Conservation (phyloP, 2,888 invertebrate species). For the Neoaliturus tenellus region DNA sequence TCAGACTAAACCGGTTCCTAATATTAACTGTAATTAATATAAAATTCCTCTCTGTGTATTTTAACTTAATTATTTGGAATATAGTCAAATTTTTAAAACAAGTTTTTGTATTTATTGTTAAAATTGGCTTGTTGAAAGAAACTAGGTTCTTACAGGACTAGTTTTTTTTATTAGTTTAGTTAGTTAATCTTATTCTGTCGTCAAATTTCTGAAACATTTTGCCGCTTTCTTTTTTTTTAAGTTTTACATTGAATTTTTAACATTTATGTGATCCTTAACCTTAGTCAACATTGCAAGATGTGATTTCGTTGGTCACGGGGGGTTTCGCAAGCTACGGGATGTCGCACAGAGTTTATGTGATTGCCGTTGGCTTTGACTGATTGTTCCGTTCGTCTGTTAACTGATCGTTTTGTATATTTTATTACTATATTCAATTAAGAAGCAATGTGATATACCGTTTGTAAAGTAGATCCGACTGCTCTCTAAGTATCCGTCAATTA, state of each 20-base stretch:
- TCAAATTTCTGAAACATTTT: too few species aligned
- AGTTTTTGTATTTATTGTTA: too few species aligned
- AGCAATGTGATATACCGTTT: slow-evolving; percentile 41
- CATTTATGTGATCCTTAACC: too few species aligned
- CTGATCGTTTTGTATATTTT: slow-evolving; percentile 30
- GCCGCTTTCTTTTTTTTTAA: too few species aligned
- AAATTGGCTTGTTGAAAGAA: too few species aligned
- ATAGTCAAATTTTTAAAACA: too few species aligned
- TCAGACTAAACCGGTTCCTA: not conserved
- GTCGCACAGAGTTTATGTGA: slow-evolving; percentile 23
- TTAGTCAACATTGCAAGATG: too few species aligned
- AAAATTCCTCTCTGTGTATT: not conserved
- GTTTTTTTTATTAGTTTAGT: too few species aligned
- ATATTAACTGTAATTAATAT: not conserved
- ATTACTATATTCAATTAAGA: slow-evolving; percentile 44
- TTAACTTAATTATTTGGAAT: too few species aligned
- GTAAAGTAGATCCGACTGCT: slow-evolving; percentile 35
- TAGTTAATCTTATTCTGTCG: too few species aligned
- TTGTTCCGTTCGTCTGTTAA: slow-evolving; percentile 38
- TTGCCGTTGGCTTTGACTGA: slow-evolving; percentile 16
- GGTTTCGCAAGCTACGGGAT: not conserved
- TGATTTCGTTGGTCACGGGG: not conserved
- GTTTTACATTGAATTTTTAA: too few species aligned
- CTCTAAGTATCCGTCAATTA: slow-evolving; percentile 47
- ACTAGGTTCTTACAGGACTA: too few species aligned